A percentile compares a stretch with the other conserved stretches of the same genome.
phyloP scores from a whole-genome alignment of 2,797 vertebrate species.

The Thunnus albacares region DNA sequence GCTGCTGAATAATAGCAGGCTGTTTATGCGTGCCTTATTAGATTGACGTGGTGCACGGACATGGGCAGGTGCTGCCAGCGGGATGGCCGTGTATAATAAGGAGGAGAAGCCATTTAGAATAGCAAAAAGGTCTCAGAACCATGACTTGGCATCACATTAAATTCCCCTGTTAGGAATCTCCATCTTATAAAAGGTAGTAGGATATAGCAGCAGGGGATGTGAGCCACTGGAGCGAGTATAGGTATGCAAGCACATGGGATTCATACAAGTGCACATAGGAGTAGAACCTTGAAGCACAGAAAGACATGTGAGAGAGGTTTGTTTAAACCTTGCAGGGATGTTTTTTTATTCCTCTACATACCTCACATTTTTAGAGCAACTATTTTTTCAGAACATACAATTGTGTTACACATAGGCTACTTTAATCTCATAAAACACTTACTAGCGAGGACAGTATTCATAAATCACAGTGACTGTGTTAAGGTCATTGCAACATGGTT shows the following conservation, averaged over 20 bases:
- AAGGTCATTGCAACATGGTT: no score
- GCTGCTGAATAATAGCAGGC: conserved; percentile 61
- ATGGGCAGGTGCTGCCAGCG: conserved; percentile 61
- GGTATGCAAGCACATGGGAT: conserved; percentile 24
- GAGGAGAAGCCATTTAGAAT: conserved; percentile 63
- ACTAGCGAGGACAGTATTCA: no score
- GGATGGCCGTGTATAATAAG: conserved; percentile 63
- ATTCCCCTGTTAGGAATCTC: conserved; percentile 41
- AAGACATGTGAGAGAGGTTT: background rate
- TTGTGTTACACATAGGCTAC: no score
- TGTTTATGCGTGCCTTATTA: conserved; percentile 70
- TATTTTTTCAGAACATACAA: no score
- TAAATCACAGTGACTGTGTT: no score
- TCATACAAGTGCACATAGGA: conserved; percentile 9
- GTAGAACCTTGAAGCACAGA: background rate
- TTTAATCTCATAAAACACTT: no score
- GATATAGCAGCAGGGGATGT: conserved; percentile 2
- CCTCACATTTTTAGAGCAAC: no score
- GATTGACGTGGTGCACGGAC: conserved; percentile 61
- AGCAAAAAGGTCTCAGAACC: conserved; percentile 58
- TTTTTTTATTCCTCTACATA: no score
- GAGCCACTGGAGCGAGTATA: background rate
- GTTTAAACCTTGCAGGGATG: background rate
- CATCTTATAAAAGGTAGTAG: conserved; percentile 31
- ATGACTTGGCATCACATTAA: conserved; percentile 78